Evolutionary conservation across 2,113 vertebrate genomes (phyloP).

Genomic region (Rhabdomys dilectus): DNA sequence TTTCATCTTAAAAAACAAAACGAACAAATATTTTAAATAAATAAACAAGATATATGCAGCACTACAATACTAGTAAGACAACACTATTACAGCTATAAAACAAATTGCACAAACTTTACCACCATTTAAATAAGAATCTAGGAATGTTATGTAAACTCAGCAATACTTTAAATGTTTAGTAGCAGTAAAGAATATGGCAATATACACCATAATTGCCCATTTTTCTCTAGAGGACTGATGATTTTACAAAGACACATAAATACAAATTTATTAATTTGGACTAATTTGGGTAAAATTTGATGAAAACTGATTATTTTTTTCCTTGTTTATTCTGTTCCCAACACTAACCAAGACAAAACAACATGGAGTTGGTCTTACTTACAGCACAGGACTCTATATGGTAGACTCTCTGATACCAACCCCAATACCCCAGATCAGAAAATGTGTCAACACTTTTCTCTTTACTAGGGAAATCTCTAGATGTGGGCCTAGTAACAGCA

Average conservation of each 20-base stretch:
- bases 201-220: neutral
- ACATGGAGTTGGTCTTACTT: neutral
- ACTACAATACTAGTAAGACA: slow-evolving; percentile 28
- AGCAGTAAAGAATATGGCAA: slow-evolving; percentile 53
- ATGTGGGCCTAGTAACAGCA: neutral
- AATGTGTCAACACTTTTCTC: neutral
- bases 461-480: neutral
- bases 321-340: neutral
- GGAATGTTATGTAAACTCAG: slow-evolving; percentile 14
- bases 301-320: neutral
- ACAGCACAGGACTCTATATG: neutral
- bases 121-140: slow-evolving; percentile 43
- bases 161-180: slow-evolving; percentile 39
- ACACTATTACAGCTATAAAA: slow-evolving; percentile 32
- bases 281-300: slow-evolving; percentile 25
- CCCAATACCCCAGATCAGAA: neutral
- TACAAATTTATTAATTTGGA: slow-evolving; percentile 27
- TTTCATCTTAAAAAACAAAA: slow-evolving; percentile 92
- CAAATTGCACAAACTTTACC: neutral
- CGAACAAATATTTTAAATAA: slow-evolving; percentile 24
- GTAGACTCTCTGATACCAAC: neutral
- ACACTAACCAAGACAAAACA: neutral
- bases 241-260: slow-evolving; percentile 25
- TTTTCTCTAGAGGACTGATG: neutral
- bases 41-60: slow-evolving; percentile 36